Evolutionary conservation across 2,113 vertebrate genomes (phyloP), one percentile per base, ranked within the genome.

Genomic region (Myiagra hebetior): DNA sequence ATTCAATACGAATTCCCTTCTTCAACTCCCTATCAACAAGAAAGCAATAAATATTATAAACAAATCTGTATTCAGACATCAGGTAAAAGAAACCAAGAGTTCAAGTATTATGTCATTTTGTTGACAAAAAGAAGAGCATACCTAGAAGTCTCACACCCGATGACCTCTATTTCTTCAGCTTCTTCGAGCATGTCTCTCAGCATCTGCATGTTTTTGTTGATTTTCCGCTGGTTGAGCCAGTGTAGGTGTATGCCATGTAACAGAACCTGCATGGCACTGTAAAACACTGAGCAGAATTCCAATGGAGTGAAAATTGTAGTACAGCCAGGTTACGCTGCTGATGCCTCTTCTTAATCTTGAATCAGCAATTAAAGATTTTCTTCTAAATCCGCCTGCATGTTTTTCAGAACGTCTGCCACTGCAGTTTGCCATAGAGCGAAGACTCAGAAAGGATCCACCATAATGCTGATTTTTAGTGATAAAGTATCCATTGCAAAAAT

Each of bases 41-140:
- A 67, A 91, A 86, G 33, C 39, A 77, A 26, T 28, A 83, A 83
- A 57, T 41, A 68, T 10, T 49, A 80, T 28, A 65, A 83, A 63
- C 21, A 91, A 83, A 72, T 53, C 26, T 56, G 20, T 47, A 78
- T 65, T 75, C 65, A 93, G 28, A 65, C 13, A 92, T 24, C 16
- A 84, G 39, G 20, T 33, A 75, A 94, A 85, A 35, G 27, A 85
- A 85, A 77, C 11, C 23, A 83, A 13, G 16, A 39, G n/a, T 73
- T 94, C 55, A 73, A 91, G 63, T 27, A 79, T 30, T 65, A 53
- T 4, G 46, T 67, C 62, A 92, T 93, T 95, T 83, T 91, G 80
- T 69, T 83, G 92, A 96, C 82, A 89, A 96, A 96, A 97, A 87
- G 46, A 96, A 96, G 87, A 67, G 91, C 97, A 96, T 97, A 97